Evolutionary conservation across 1,140 invertebrate species (phyloP).

Genomic region (Apis florea): DNA sequence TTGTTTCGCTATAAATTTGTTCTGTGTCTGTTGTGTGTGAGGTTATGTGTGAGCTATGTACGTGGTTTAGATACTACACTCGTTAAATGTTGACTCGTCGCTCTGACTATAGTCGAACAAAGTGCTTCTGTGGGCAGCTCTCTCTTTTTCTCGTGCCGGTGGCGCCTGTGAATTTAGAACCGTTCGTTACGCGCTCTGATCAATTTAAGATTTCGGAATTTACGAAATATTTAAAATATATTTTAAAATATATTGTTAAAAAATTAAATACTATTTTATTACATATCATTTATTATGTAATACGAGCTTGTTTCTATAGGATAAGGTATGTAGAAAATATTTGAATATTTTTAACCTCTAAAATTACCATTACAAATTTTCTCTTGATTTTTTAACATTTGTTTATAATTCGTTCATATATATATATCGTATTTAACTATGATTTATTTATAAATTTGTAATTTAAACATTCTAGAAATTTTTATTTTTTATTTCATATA

Average conservation of each 20-base stretch:
- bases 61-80: constrained; percentile 47
- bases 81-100: constrained; percentile 44
- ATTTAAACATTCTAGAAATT: no score
- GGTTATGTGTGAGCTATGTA: neutral
- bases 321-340: constrained; percentile 8
- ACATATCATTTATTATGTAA: neutral
- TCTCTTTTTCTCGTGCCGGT: constrained; percentile 22
- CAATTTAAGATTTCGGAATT: constrained; percentile 30
- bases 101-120: constrained; percentile 46
- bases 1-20: constrained; percentile 49
- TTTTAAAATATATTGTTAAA: constrained; percentile 19
- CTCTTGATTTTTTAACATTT: neutral
- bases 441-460: neutral
- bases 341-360: neutral
- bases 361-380: neutral
- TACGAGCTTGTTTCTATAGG: constrained; percentile 15
- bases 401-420: no score
- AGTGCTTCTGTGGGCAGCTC: constrained; percentile 39
- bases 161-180: constrained; percentile 38
- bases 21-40: neutral
- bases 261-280: neutral
- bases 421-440: neutral
- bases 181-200: constrained; percentile 19
- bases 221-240: constrained; percentile 26
- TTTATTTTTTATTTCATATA: neutral